Evolutionary conservation across 2,888 invertebrate species (phyloP).

Genomic region (Falcaria lacertinaria): DNA sequence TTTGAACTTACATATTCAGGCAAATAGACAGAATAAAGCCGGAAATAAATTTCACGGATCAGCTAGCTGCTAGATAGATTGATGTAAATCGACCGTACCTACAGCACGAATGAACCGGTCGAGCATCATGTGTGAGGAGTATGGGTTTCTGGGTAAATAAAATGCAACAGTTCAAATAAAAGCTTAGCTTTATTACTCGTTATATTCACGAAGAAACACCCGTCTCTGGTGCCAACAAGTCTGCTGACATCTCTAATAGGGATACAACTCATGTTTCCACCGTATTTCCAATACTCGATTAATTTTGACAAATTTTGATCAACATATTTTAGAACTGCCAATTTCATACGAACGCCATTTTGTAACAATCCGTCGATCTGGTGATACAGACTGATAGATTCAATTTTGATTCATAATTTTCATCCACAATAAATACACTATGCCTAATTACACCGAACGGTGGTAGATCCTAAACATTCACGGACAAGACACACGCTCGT

Average conservation of each 20-base stretch:
- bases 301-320: conserved; percentile 68
- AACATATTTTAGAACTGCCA: conserved; percentile 64
- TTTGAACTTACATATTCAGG: too few species aligned
- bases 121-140: too few species aligned
- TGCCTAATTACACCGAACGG: conserved; percentile 75
- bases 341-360: conserved; percentile 46
- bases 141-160: conserved; percentile 43
- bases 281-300: conserved; percentile 44
- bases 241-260: conserved; percentile 59
- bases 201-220: conserved; percentile 83
- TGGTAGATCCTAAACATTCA: conserved; percentile 76
- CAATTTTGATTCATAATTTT: conserved; percentile 60
- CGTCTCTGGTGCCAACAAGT: conserved; percentile 75
- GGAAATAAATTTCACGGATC: too few species aligned
- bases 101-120: too few species aligned
- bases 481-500: conserved; percentile 80
- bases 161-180: conserved; percentile 81
- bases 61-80: too few species aligned
- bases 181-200: conserved; percentile 88
- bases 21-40: too few species aligned
- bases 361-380: conserved; percentile 34
- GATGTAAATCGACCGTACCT: too few species aligned
- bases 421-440: conserved; percentile 59
- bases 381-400: conserved; percentile 23
- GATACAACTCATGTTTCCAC: conserved; percentile 58